Evolutionary conservation across 2,113 vertebrate species (phyloP), one percentile per base, ranked within the genome.

Genomic region (Paramisgurnus dabryanus): DNA sequence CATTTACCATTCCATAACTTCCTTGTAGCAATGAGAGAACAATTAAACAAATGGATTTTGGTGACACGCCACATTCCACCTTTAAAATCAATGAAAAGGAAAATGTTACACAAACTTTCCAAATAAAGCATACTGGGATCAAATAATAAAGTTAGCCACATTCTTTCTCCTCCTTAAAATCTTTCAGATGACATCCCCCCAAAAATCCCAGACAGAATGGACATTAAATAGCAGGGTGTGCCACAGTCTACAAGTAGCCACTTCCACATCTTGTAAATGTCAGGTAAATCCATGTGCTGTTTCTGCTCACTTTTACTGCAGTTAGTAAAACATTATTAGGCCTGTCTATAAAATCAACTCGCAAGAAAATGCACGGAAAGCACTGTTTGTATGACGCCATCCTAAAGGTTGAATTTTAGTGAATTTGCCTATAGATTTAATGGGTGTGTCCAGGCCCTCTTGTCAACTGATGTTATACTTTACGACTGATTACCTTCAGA

Each of bases 281-380:
- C 79, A 84, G 76, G 71, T 80, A 80, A 82, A 83, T 83, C 84
- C 80, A 83, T 80, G 85, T 86, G 83, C 69, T 83, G 49, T 85
- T 82, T 77, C 81, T 79, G 74, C 66, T 85, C 66, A 74, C 60
- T 70, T 83, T 85, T 84, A 86, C 22, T 58, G 40, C 67, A 66
- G 67, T 83, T 86, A 84, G 80, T 83, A 84, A 87, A 87, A 80
- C 76, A 84, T 78, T 86, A 82, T 85, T 80, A 86, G 79, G 68
- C 73, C 57, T 82, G 61, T 80, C 17, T 11, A 83, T 65, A 83
- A 83, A 83, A 83, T 78, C 80, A 83, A 83, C 60, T 22, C 8
- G 72, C 43, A 17, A 74, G 39, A 43, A 43, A 68, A 68, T 57
- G 6, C 12, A 57, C 1, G 5, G 18, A 13, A 57, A 57, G 15